Evolutionary conservation across 2,113 vertebrate species (phyloP).

Genomic region (Peucedramus taeniatus): DNA sequence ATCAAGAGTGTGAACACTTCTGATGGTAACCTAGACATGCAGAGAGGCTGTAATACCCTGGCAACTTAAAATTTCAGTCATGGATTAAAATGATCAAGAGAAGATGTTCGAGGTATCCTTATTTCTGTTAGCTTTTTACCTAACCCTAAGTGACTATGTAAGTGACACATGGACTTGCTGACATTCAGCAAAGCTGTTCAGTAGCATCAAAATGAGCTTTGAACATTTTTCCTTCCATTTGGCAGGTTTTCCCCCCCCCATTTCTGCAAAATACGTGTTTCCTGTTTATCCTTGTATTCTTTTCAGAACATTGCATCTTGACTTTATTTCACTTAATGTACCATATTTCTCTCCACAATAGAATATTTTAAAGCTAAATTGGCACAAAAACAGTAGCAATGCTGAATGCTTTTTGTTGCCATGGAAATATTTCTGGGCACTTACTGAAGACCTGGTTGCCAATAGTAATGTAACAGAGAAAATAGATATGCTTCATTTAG

Average conservation of each 20-base stretch:
- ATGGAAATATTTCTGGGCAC: constrained; percentile 80
- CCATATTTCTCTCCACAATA: constrained; percentile 73
- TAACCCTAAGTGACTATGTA: constrained; percentile 21
- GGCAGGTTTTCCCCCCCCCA: neutral
- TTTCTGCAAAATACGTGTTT: constrained; percentile 59
- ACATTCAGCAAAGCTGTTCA: constrained; percentile 26
- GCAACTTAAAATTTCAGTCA: constrained; percentile 30
- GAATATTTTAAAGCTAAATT: constrained; percentile 79
- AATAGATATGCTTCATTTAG: constrained; percentile 80
- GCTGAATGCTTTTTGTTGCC: constrained; percentile 82
- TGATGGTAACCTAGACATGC: constrained; percentile 32
- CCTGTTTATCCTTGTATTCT: constrained; percentile 71
- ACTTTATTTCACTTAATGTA: constrained; percentile 75
- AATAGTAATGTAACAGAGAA: constrained; percentile 79
- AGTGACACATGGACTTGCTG: constrained; percentile 21
- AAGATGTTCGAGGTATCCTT: constrained; percentile 24
- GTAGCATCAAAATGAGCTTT: constrained; percentile 22
- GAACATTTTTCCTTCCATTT: constrained; percentile 22
- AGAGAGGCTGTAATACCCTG: constrained; percentile 31
- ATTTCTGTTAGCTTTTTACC: constrained; percentile 28
- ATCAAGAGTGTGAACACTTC: constrained; percentile 25
- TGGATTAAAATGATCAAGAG: constrained; percentile 44
- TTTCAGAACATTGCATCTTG: constrained; percentile 69
- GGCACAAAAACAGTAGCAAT: constrained; percentile 74
- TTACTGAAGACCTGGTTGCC: constrained; percentile 77